Conservation (phyloP, 2,113 vertebrate species). For the Ranitomeya imitator region DNA sequence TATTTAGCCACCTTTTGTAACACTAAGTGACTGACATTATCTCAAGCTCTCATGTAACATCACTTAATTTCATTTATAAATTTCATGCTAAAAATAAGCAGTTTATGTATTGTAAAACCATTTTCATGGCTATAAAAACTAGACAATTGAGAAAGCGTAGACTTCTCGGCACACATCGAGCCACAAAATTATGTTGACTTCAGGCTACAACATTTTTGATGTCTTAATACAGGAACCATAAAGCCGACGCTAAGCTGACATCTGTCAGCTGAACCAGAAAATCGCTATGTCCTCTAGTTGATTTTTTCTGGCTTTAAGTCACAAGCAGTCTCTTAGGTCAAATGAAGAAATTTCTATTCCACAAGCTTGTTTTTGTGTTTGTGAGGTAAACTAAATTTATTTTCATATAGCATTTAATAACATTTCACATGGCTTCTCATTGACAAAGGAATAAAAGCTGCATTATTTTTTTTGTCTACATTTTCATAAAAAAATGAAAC, state of each 20-base stretch:
- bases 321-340: constrained; percentile 34
- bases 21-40: constrained; percentile 15
- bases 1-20: background rate
- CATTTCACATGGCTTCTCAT: background rate
- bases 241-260: constrained; percentile 52
- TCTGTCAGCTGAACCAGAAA: constrained; percentile 44
- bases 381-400: background rate
- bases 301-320: constrained; percentile 35
- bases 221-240: constrained; percentile 42
- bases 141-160: constrained; percentile 13
- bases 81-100: background rate
- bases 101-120: background rate
- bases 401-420: background rate
- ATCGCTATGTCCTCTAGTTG: constrained; percentile 37
- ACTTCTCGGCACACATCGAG: constrained; percentile 21
- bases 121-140: constrained; percentile 29
- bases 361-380: background rate
- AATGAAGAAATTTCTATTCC: constrained; percentile 12
- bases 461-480: background rate
- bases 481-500: background rate
- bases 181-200: constrained; percentile 51
- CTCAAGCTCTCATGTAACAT: background rate
- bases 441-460: background rate
- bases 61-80: background rate
- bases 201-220: constrained; percentile 39